phyloP scores from a whole-genome alignment of 1,140 invertebrate genomes.

The Amyelois transitella region DNA sequence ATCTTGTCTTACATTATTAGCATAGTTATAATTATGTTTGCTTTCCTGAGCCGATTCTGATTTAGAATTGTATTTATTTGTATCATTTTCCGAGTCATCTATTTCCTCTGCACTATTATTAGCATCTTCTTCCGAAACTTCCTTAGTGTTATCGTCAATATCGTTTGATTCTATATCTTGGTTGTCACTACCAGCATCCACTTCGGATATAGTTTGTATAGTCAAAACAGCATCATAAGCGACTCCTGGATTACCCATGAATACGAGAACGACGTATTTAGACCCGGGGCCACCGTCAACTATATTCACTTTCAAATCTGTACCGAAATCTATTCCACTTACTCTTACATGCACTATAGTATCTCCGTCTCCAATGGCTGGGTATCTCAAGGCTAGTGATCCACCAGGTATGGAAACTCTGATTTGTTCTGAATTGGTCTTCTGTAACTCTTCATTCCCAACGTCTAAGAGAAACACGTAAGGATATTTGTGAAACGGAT shows the following conservation, averaged over 20 bases:
- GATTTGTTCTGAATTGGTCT: slow-evolving; percentile 50
- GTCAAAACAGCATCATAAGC: slow-evolving; percentile 58
- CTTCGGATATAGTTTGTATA: slow-evolving; percentile 37
- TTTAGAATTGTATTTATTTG: slow-evolving; percentile 18
- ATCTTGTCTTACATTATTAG: slow-evolving; percentile 17
- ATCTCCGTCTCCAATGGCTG: slow-evolving; percentile 45
- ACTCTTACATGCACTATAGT: slow-evolving; percentile 55
- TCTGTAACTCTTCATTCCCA: slow-evolving; percentile 63
- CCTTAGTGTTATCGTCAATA: slow-evolving; percentile 8
- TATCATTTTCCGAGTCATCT: slow-evolving; percentile 1
- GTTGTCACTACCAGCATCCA: slow-evolving; percentile 3
- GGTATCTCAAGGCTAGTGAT: slow-evolving; percentile 53
- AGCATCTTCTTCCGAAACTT: slow-evolving; percentile 20
- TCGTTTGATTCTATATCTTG: slow-evolving; percentile 7
- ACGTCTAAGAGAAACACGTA: slow-evolving; percentile 60
- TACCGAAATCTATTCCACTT: slow-evolving; percentile 59
- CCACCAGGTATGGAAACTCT: slow-evolving; percentile 52
- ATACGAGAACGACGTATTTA: slow-evolving; percentile 56
- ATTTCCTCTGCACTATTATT: slow-evolving; percentile 41
- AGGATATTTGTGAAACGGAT: slow-evolving; percentile 60
- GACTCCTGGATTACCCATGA: slow-evolving; percentile 45
- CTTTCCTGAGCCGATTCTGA: slow-evolving; percentile 33
- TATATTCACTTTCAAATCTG: slow-evolving; percentile 55
- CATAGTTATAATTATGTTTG: slow-evolving; percentile 38
- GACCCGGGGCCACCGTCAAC: slow-evolving; percentile 61